Conservation (phyloP, 2,888 invertebrate genomes). For the Melitaea athalia region DNA sequence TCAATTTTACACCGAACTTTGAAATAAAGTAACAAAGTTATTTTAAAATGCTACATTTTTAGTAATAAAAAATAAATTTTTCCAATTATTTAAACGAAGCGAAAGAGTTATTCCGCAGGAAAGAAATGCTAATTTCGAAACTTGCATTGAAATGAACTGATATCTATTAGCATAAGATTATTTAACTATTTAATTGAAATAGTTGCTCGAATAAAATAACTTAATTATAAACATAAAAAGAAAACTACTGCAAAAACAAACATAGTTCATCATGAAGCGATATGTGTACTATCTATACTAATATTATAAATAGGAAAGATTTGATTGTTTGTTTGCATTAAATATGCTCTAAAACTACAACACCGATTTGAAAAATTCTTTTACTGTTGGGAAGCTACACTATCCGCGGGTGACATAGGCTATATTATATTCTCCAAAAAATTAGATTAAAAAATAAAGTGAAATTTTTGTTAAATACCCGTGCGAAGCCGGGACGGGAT, state of each 20-base stretch:
- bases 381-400: too few species aligned
- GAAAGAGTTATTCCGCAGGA: constrained; percentile 1
- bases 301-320: too few species aligned
- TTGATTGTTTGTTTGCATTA: too few species aligned
- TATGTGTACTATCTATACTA: too few species aligned
- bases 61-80: background rate
- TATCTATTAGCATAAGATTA: constrained; percentile 3
- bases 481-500: too few species aligned
- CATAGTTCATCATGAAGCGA: background rate
- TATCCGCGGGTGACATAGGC: too few species aligned
- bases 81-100: background rate
- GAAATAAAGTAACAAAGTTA: background rate
- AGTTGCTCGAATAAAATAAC: background rate
- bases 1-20: too few species aligned
- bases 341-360: too few species aligned
- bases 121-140: constrained; percentile 9
- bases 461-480: too few species aligned
- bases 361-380: too few species aligned
- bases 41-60: background rate
- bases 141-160: constrained; percentile 11
- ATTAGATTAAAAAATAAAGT: too few species aligned
- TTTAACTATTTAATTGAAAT: background rate
- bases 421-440: too few species aligned
- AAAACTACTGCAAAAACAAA: background rate
- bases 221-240: background rate